Evolutionary conservation across 1,140 invertebrate genomes (phyloP).

Genomic region (Drosophila kanapiae): DNA sequence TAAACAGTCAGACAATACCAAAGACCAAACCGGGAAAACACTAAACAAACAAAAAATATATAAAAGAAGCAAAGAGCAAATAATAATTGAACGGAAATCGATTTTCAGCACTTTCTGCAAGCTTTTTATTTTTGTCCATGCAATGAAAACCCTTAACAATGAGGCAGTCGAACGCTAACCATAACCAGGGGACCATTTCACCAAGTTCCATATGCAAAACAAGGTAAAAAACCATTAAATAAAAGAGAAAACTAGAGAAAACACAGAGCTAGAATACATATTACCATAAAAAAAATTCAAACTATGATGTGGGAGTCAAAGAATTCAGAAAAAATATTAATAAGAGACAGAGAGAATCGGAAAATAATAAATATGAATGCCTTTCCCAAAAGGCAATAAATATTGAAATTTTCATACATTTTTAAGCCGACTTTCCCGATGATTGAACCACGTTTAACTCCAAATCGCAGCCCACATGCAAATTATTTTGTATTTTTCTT

Average conservation of each 20-base stretch:
- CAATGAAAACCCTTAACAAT: conserved; percentile 27
- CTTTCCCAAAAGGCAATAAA: conserved; percentile 8
- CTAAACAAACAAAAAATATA: conserved; percentile 11
- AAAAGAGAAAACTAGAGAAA: not conserved
- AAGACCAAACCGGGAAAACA: conserved; percentile 4
- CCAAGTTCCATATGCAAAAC: conserved; percentile 2
- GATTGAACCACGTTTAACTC: conserved; percentile 51
- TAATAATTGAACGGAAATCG: conserved; percentile 43
- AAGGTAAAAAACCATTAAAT: not conserved
- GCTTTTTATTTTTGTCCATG: conserved; percentile 14
- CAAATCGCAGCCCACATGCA: conserved; percentile 57
- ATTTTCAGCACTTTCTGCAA: conserved; percentile 35
- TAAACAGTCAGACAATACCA: conserved; percentile 29
- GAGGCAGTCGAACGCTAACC: conserved; percentile 8
- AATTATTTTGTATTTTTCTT: conserved; percentile 23
- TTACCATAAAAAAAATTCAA: not conserved
- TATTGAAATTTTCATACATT: conserved; percentile 21
- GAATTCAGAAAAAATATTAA: conserved; percentile 9
- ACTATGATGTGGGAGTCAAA: not conserved
- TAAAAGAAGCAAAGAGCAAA: conserved; percentile 14
- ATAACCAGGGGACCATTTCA: conserved; percentile 4
- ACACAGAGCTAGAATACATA: not conserved
- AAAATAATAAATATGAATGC: conserved; percentile 9
- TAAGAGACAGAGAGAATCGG: not conserved
- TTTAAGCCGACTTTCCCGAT: conserved; percentile 48